Evolutionary conservation across 2,113 vertebrate species (phyloP).

Genomic region (Istiophorus platypterus): DNA sequence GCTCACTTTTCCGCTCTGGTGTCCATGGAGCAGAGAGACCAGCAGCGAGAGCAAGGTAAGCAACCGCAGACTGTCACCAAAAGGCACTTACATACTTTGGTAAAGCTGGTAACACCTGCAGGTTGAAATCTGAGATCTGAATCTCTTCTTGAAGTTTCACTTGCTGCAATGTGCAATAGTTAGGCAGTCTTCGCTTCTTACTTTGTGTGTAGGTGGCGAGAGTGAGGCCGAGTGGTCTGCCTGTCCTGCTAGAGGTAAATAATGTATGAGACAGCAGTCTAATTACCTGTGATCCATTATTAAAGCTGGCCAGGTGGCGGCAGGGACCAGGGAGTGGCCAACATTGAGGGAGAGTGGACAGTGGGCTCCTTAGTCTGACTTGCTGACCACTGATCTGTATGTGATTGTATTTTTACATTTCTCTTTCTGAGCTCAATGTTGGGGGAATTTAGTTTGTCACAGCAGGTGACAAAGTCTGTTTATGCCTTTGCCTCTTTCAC

Average conservation of each 20-base stretch:
- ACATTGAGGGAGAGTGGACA: constrained; percentile 37
- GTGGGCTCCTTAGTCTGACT: constrained; percentile 9
- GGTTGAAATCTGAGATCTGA: neutral
- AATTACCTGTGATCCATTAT: constrained; percentile 83
- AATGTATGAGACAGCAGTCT: constrained; percentile 73
- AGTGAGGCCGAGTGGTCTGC: constrained; percentile 54
- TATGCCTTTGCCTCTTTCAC: constrained; percentile 1
- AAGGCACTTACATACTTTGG: neutral
- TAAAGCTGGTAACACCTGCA: neutral
- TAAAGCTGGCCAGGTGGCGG: constrained; percentile 72
- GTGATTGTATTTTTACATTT: neutral
- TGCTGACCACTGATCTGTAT: neutral
- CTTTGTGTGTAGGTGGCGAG: constrained; percentile 26
- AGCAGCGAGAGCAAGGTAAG: constrained; percentile 97
- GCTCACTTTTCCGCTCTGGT: constrained; percentile 99
- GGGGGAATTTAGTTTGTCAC: neutral
- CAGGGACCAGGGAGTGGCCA: constrained; percentile 51
- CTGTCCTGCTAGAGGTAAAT: constrained; percentile 72
- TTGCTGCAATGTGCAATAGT: constrained; percentile 4
- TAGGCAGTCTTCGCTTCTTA: constrained; percentile 45
- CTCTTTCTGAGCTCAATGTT: neutral
- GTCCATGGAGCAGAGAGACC: constrained; percentile 99
- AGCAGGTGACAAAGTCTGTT: constrained; percentile 24
- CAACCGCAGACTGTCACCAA: neutral
- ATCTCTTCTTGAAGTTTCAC: constrained; percentile 6